Percentiles rank a stretch among this genome's conserved stretches.
phyloP scores from a whole-genome alignment of 2,888 invertebrate genomes.

The Kuschelorhynchus macadamiae region DNA sequence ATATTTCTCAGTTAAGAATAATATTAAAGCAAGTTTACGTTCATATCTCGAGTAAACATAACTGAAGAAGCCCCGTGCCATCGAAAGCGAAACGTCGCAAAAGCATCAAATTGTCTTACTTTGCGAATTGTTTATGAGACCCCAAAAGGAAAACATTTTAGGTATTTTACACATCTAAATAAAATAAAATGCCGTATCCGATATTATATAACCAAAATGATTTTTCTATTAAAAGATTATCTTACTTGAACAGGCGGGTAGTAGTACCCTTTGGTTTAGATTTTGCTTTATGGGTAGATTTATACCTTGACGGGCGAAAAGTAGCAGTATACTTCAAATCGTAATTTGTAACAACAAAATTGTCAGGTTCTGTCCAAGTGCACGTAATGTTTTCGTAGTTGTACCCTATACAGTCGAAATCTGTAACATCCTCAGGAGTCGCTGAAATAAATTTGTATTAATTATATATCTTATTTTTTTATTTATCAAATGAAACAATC shows the following conservation, averaged over 20 bases:
- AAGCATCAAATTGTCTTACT: no score
- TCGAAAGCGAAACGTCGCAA: no score
- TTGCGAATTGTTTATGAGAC: no score
- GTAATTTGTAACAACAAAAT: conserved; percentile 74
- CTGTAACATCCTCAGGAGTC: conserved; percentile 55
- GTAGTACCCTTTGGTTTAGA: conserved; percentile 7
- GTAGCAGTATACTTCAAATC: conserved; percentile 69
- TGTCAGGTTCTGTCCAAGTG: conserved; percentile 76
- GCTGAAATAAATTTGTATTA: conserved; percentile 25
- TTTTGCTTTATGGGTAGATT: background rate
- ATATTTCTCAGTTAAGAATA: no score
- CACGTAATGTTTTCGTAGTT: conserved; percentile 84
- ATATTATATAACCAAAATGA: conserved; percentile 32
- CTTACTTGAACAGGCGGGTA: conserved; percentile 24
- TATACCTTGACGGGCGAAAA: conserved; percentile 60
- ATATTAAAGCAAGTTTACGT: no score
- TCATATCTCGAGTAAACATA: no score
- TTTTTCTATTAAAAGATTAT: conserved; percentile 36
- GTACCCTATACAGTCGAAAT: conserved; percentile 81
- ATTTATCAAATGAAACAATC: no score
- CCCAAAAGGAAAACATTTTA: no score
- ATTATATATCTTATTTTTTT: no score
- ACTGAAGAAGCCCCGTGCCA: no score
- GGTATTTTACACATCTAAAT: no score
- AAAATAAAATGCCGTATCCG: conserved; percentile 16